A percentile compares a stretch with the other conserved stretches of the same genome.
phyloP scores from a whole-genome alignment of 92 coral and sea anemone species.

The Micromussa lordhowensis region DNA sequence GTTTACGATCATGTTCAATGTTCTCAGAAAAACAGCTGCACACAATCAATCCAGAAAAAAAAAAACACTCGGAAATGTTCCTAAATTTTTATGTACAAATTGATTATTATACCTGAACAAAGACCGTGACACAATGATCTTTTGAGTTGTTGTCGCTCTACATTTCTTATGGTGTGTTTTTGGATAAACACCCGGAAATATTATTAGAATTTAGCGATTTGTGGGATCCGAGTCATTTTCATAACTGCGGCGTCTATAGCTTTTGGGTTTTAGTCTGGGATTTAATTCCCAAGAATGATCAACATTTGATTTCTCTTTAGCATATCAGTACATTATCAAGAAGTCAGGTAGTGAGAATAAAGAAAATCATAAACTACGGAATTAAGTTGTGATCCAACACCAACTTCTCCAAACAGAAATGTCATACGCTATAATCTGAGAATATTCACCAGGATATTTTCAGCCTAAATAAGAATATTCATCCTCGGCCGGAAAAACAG shows the following conservation, averaged over 20 bases:
- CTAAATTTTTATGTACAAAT: too few species aligned
- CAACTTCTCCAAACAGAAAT: neutral
- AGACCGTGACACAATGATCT: neutral
- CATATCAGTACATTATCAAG: neutral
- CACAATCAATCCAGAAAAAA: neutral
- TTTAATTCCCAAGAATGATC: neutral
- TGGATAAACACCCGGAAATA: slow-evolving; percentile 27
- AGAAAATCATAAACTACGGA: neutral
- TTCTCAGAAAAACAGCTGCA: neutral
- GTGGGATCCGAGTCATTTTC: neutral
- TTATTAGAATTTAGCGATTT: slow-evolving; percentile 13
- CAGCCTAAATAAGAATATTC: too few species aligned
- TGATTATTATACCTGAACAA: neutral
- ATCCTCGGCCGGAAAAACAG: too few species aligned
- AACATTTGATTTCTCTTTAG: neutral
- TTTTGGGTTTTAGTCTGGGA: slow-evolving; percentile 1
- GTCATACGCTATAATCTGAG: too few species aligned
- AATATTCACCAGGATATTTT: too few species aligned
- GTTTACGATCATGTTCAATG: neutral
- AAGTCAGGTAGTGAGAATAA: neutral
- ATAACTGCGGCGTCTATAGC: neutral
- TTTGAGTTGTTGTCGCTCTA: neutral
- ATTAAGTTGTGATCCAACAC: neutral
- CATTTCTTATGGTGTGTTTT: neutral
- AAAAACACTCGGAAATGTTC: neutral